Conservation (phyloP, 2,797 vertebrate genomes). For the Sylvia borin region DNA sequence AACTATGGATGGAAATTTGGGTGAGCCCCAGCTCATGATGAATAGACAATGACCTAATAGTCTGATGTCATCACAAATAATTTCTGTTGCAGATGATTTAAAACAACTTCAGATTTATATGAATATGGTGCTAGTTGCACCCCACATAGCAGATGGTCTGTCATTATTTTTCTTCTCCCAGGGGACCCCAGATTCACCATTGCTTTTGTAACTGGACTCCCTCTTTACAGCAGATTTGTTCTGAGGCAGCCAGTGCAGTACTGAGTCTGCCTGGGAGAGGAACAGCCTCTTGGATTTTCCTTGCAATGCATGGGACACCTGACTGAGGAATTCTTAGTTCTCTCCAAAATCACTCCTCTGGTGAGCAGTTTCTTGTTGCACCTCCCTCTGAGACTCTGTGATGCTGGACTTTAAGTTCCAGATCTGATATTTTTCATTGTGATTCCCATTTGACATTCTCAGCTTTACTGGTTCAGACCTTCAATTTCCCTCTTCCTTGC, state of each 20-base stretch:
- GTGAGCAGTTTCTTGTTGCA: neutral
- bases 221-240: neutral
- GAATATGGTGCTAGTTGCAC: neutral
- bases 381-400: neutral
- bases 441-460: neutral
- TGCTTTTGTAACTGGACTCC: accelerated
- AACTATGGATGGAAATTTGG: neutral
- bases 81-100: neutral
- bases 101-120: neutral
- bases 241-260: neutral
- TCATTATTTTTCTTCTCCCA: neutral
- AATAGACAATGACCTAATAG: neutral
- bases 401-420: neutral
- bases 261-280: neutral
- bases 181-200: neutral
- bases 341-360: neutral
- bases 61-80: neutral
- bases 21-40: neutral
- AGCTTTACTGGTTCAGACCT: neutral
- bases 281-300: neutral
- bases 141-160: neutral
- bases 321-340: neutral
- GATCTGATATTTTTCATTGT: neutral
- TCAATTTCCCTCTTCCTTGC: neutral
- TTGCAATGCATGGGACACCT: neutral